These are phyloP conservation scores for Andricus curvator DNA, from an alignment of 2,888 invertebrate genomes.

Conservation along the genomic window DNA sequence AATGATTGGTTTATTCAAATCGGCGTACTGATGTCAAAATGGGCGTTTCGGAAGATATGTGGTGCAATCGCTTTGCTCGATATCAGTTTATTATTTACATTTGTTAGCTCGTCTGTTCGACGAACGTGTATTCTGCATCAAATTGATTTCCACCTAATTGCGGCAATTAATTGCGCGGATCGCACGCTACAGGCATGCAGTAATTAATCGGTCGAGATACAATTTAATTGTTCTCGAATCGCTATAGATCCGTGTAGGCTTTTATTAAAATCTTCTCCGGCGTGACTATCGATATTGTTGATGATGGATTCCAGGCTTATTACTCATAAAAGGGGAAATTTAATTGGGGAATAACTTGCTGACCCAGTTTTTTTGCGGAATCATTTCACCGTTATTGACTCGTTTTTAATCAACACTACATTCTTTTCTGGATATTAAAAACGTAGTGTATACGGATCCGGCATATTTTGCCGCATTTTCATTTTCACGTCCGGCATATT, in stretches of 20 bases:
- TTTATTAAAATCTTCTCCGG: constrained; percentile 2
- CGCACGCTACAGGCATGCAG: constrained; percentile 31
- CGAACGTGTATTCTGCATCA: constrained; percentile 5
- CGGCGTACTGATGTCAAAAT: constrained; percentile 34
- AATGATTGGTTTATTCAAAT: constrained; percentile 40
- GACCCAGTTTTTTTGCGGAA: not conserved
- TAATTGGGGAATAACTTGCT: too few relatives aligned
- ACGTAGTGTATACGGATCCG: too few relatives aligned
- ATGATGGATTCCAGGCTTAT: not conserved
- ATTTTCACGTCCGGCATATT: too few relatives aligned
- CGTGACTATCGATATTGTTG: not conserved
- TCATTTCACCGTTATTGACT: not conserved
- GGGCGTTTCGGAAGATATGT: constrained; percentile 25
- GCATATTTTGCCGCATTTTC: too few relatives aligned
- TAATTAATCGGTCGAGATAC: constrained; percentile 41
- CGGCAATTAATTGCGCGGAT: constrained; percentile 35
- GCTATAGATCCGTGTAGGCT: not conserved
- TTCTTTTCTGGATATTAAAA: too few relatives aligned
- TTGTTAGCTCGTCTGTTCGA: constrained; percentile 33
- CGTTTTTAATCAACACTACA: too few relatives aligned
- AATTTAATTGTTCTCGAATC: constrained; percentile 21
- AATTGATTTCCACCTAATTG: constrained; percentile 37
- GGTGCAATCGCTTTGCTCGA: constrained; percentile 12
- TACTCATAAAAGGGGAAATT: not conserved
- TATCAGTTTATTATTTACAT: constrained; percentile 38